These are phyloP conservation scores for Geotria australis DNA, from an alignment of 2,797 vertebrate species.

Conservation along the genomic window DNA sequence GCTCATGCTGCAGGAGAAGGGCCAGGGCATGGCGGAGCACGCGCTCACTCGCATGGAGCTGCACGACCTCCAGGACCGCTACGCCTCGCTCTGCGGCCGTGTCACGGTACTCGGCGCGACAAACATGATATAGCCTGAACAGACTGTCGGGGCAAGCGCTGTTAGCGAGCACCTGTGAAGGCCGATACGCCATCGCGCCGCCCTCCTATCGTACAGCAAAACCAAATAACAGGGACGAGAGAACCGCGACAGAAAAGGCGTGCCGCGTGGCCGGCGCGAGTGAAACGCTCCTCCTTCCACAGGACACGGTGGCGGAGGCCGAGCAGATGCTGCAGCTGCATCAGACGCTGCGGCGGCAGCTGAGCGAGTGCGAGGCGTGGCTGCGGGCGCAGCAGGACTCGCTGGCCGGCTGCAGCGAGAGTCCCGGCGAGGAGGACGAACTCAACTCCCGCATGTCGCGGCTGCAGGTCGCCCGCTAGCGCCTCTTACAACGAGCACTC, in stretches of 20 bases:
- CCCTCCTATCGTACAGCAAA: too few species aligned
- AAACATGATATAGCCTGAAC: too few species aligned
- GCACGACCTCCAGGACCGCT: slow-evolving; percentile 48
- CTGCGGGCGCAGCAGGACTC: slow-evolving; percentile 50
- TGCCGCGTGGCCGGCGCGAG: too few species aligned
- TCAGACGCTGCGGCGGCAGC: slow-evolving; percentile 52
- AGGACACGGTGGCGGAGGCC: slow-evolving; percentile 44
- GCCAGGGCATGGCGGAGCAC: slow-evolving; percentile 51
- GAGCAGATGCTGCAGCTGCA: slow-evolving; percentile 52
- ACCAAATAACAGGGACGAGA: too few species aligned
- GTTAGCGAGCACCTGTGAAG: too few species aligned
- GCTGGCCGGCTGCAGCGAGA: slow-evolving; percentile 25
- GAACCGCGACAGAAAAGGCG: too few species aligned
- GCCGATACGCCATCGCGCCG: too few species aligned
- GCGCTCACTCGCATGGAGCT: slow-evolving; percentile 51
- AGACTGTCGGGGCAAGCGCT: too few species aligned
- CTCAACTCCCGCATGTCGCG: slow-evolving; percentile 35
- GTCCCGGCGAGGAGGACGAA: slow-evolving; percentile 33
- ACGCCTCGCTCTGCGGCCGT: slow-evolving; percentile 32
- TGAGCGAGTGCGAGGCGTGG: slow-evolving; percentile 70
- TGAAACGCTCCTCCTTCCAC: background rate
- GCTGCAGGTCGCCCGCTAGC: slow-evolving; percentile 26
- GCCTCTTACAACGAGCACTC: slow-evolving; percentile 1
- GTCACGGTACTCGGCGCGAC: slow-evolving; percentile 23
- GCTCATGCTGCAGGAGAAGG: slow-evolving; percentile 59